Base-by-base conservation (phyloP, 2,113 vertebrate genomes). In the Tragelaphus scriptus region DNA sequence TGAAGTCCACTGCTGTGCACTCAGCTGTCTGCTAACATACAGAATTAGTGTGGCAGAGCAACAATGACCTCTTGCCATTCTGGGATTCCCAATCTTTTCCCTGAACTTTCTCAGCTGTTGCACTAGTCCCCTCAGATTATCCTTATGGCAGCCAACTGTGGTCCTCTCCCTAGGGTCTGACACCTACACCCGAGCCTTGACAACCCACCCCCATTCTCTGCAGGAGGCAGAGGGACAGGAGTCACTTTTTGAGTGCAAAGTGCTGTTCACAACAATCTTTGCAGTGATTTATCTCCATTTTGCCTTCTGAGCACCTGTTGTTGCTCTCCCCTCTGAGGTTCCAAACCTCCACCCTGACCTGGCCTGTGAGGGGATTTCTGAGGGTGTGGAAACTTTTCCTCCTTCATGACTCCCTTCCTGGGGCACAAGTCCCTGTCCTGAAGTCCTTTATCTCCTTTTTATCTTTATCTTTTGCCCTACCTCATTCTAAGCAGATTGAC, bases 141-240 rank as follows among this genome's bases (percentile, higher is more conserved):
- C 68, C 68, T 40, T 17, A 36, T 40, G n/a, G n/a, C n/a, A 71
- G 68, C n/a, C 32, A 71, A 71, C 68, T 36, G 19, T 71, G 68
- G n/a, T 40, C n/a, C 19, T 40, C 68, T 71, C n/a, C 68, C n/a
- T 71, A n/a, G 68, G 9, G 68, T 40, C 68, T 71, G n/a, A 71
- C 9, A 23, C n/a, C 68, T 5, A 40, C 68, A 71, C n/a, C 10
- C 1, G 1, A 71, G n/a, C 68, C n/a, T 71, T 23, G 10, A 12
- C 68, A 71, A 36, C 5, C 32, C 2, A 0, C 17, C 9, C 68
- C 19, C 19, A 71, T 68, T n/a, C 65, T 71, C n/a, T 0, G 1
- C 10, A 71, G 68, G 17, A 40, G n/a, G 68, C 19, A 40, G 68
- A 40, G n/a, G 19, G 17, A 23, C n/a, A 23, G 12, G 9, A 71